A percentile compares a stretch with the other conserved stretches of the same genome.
These are phyloP conservation scores for Otus scops DNA, from an alignment of 2,797 vertebrate genomes.

Conservation along the genomic window DNA sequence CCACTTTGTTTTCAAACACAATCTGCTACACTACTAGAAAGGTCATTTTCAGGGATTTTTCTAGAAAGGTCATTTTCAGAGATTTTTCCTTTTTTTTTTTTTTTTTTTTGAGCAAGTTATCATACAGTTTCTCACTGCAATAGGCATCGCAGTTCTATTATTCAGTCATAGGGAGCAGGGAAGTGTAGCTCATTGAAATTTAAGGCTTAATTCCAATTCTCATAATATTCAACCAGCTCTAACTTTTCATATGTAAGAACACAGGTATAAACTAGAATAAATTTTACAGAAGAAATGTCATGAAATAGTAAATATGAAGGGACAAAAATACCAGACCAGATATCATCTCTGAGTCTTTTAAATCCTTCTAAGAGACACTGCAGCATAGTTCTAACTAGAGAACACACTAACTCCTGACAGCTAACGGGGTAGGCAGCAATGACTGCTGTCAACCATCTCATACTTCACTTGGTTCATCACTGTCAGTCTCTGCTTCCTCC, in stretches of 20 bases:
- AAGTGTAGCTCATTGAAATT: background rate
- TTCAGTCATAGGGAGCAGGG: background rate
- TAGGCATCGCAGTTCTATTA: background rate
- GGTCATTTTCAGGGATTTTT: background rate
- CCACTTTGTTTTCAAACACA: background rate
- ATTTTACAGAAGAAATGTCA: background rate
- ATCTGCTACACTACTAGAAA: background rate
- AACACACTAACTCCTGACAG: background rate
- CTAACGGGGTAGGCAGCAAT: background rate
- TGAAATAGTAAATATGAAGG: background rate
- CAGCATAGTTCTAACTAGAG: background rate
- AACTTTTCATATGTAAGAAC: background rate
- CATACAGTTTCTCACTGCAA: background rate
- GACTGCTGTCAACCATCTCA: background rate
- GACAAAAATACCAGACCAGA: background rate
- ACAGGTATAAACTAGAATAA: background rate
- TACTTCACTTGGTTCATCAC: background rate
- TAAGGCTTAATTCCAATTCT: background rate
- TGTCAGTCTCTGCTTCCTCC: background rate
- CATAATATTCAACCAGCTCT: background rate
- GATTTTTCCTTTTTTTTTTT: background rate
- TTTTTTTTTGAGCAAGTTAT: background rate
- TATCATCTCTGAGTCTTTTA: background rate
- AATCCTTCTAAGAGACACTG: background rate
- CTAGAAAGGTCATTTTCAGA: background rate